Conservation (phyloP, 1,140 invertebrate genomes). For the Sinella curviseta region DNA sequence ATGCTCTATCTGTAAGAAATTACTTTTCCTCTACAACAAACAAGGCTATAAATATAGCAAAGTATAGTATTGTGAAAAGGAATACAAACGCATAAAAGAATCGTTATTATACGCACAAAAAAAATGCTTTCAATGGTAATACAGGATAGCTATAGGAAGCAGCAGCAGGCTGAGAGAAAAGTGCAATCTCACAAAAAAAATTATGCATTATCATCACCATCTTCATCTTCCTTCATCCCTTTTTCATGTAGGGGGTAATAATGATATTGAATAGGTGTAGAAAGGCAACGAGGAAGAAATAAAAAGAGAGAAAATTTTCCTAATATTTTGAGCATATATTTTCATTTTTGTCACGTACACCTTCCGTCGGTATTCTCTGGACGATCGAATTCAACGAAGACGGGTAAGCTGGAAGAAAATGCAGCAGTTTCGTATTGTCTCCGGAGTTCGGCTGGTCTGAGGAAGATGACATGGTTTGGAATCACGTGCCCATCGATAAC, state of each 20-base stretch:
- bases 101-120: background rate
- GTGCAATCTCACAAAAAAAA: slow-evolving; percentile 19
- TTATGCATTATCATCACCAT: slow-evolving; percentile 18
- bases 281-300: background rate
- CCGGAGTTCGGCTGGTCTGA: slow-evolving; percentile 70
- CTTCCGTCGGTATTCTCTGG: background rate
- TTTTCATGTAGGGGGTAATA: slow-evolving; percentile 4
- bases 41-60: no score
- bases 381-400: slow-evolving; percentile 37
- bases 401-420: slow-evolving; percentile 58
- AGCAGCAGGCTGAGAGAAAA: slow-evolving; percentile 3
- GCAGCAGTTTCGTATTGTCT: slow-evolving; percentile 73
- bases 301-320: background rate
- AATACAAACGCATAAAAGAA: no score
- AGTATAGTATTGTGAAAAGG: no score
- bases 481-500: slow-evolving; percentile 90
- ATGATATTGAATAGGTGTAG: background rate
- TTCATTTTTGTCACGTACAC: slow-evolving; percentile 28
- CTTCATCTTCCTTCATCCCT: background rate
- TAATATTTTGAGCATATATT: background rate
- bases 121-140: background rate
- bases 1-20: no score
- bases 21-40: no score
- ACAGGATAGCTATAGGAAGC: no score
- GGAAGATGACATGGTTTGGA: slow-evolving; percentile 81